Conservation (phyloP, 2,797 vertebrate species). For the Galaxias olidus region DNA sequence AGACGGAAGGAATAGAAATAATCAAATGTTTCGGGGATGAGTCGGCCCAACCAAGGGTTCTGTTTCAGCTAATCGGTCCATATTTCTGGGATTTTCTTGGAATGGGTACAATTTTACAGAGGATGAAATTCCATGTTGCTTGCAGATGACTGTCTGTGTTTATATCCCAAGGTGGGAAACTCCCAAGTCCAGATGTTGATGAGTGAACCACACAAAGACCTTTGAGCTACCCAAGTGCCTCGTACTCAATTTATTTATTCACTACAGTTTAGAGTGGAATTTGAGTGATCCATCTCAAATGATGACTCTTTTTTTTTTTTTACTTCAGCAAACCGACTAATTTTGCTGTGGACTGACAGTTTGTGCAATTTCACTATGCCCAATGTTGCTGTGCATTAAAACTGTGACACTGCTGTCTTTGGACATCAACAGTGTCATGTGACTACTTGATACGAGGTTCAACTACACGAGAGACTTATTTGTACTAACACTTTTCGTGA, state of each 20-base stretch:
- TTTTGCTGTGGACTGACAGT: constrained; percentile 17
- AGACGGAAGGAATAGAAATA: constrained; percentile 23
- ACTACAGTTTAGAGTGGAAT: constrained; percentile 37
- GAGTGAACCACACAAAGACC: constrained; percentile 49
- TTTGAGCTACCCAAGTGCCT: constrained; percentile 63
- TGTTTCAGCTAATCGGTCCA: too few species aligned
- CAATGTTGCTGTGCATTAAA: constrained; percentile 17
- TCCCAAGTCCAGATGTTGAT: constrained; percentile 28
- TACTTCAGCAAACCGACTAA: constrained; percentile 10
- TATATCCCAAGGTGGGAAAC: constrained; percentile 33
- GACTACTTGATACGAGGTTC: constrained; percentile 47
- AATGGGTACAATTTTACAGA: too few species aligned
- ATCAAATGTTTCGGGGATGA: constrained; percentile 58
- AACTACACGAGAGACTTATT: constrained; percentile 16
- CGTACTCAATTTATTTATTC: constrained; percentile 58
- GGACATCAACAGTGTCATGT: constrained; percentile 23
- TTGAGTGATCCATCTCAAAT: constrained; percentile 29
- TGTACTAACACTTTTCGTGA: constrained; percentile 17
- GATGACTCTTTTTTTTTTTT: constrained; percentile 30
- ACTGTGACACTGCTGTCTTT: constrained; percentile 39
- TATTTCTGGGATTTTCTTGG: too few species aligned
- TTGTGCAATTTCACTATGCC: constrained; percentile 4
- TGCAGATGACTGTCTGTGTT: too few species aligned
- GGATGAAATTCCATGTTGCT: too few species aligned
- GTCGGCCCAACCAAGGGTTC: too few species aligned